Evolutionary conservation across 2,888 invertebrate species (phyloP).

Genomic region (Hanleya hanleyi): DNA sequence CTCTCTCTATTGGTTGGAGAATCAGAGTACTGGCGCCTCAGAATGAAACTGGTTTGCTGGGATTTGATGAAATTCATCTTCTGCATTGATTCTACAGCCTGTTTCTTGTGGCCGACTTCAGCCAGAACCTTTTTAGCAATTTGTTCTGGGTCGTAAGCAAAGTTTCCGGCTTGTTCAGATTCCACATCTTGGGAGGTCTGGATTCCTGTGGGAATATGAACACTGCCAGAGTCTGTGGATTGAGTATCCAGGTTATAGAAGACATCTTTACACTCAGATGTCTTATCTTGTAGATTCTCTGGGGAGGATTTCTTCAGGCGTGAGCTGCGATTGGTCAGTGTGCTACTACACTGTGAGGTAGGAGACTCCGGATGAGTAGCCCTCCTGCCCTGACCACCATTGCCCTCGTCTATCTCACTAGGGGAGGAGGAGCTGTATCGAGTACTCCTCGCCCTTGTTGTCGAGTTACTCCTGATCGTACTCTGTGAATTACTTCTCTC

Average conservation of each 20-base stretch:
- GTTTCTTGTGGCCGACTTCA: slow-evolving; percentile 57
- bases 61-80: slow-evolving; percentile 51
- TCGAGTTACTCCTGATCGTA: not conserved
- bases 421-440: slow-evolving; percentile 13
- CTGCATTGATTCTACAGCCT: slow-evolving; percentile 59
- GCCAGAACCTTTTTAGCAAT: slow-evolving; percentile 61
- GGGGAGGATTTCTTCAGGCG: not conserved
- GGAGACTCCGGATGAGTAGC: not conserved
- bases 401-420: slow-evolving; percentile 8
- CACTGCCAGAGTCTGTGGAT: not conserved
- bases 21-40: not conserved
- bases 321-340: not conserved
- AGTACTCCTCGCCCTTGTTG: not conserved
- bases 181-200: slow-evolving; percentile 2
- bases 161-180: slow-evolving; percentile 29
- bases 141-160: slow-evolving; percentile 50
- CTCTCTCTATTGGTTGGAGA: not conserved
- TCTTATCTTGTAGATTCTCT: not conserved
- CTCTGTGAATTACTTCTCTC: not conserved
- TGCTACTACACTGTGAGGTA: not conserved
- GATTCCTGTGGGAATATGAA: not conserved
- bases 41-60: slow-evolving; percentile 38
- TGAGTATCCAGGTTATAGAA: slow-evolving; percentile 6
- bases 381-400: not conserved
- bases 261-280: not conserved